Evolutionary conservation across 2,888 invertebrate species (phyloP).

Genomic region (Drosophila neonasuta): DNA sequence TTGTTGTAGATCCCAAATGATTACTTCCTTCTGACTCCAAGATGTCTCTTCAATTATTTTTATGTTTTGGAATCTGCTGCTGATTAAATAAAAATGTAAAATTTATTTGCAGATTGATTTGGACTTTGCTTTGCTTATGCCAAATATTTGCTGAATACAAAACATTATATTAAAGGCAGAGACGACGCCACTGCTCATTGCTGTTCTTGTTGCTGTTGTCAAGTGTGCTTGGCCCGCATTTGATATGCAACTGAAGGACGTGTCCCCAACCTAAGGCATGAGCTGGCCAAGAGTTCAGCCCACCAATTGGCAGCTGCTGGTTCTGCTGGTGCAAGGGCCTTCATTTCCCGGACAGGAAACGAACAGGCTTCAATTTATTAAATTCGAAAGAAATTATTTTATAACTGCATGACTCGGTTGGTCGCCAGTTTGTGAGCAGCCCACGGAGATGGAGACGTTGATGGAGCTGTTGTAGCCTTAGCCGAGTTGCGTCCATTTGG

Average conservation of each 20-base stretch:
- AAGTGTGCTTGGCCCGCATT: slow-evolving; percentile 49
- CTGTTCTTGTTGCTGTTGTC: slow-evolving; percentile 18
- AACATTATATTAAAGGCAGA: not conserved
- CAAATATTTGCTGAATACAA: not conserved
- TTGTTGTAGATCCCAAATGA: no score
- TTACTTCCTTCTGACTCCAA: no score
- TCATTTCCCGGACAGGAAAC: slow-evolving; percentile 45
- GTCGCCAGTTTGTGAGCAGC: slow-evolving; percentile 8
- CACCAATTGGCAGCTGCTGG: slow-evolving; percentile 45
- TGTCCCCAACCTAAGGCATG: slow-evolving; percentile 34
- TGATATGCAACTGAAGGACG: slow-evolving; percentile 53
- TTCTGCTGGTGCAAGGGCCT: slow-evolving; percentile 37
- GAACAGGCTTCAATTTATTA: slow-evolving; percentile 73
- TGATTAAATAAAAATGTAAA: not conserved
- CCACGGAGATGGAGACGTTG: not conserved
- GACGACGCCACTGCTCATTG: slow-evolving; percentile 34
- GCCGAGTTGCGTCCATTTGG: slow-evolving; percentile 33
- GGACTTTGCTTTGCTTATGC: not conserved
- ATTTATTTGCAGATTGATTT: not conserved
- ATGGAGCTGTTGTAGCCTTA: slow-evolving; percentile 6
- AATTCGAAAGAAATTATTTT: slow-evolving; percentile 73
- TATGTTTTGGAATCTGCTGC: not conserved
- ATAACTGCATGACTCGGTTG: slow-evolving; percentile 52
- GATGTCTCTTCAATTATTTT: not conserved
- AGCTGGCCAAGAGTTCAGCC: slow-evolving; percentile 4